A percentile compares a stretch with the other conserved stretches of the same genome.
These are phyloP conservation scores for Cephus sareptanus DNA, from an alignment of 2,888 invertebrate species.

Conservation along the genomic window DNA sequence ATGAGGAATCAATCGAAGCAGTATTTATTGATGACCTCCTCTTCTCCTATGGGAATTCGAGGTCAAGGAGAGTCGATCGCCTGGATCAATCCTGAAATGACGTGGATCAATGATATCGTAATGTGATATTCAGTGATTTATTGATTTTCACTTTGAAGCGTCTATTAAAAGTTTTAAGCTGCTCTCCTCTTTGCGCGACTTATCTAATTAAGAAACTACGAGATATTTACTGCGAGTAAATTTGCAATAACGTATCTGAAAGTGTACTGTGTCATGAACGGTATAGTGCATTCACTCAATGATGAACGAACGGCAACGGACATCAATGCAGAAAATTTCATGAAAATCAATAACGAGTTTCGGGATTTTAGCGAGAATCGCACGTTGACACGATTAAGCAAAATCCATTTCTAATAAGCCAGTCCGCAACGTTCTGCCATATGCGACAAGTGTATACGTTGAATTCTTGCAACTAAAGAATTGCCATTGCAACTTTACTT, in stretches of 20 bases:
- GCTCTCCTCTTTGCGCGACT: background rate
- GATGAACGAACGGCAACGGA: slow-evolving; percentile 24
- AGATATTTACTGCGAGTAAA: slow-evolving; percentile 34
- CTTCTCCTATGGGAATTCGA: background rate
- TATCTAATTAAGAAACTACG: slow-evolving; percentile 27
- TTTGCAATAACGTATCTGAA: slow-evolving; percentile 43
- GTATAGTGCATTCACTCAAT: slow-evolving; percentile 26
- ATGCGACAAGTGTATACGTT: slow-evolving; percentile 40
- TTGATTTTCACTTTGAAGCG: background rate
- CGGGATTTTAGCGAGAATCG: background rate
- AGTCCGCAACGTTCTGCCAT: slow-evolving; percentile 51
- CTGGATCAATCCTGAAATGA: background rate
- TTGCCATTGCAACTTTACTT: background rate
- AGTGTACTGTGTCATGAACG: slow-evolving; percentile 35
- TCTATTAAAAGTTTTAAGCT: background rate
- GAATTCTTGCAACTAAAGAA: slow-evolving; percentile 29
- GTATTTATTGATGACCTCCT: background rate
- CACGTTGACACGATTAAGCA: background rate
- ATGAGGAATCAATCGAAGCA: slow-evolving; percentile 3
- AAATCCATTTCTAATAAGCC: slow-evolving; percentile 37
- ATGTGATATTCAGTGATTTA: background rate
- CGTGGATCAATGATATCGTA: background rate
- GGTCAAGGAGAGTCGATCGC: background rate
- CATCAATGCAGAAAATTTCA: slow-evolving; percentile 6
- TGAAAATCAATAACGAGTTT: background rate